Evolutionary conservation across 2,113 vertebrate genomes (phyloP), one percentile per base, ranked within the genome.

Genomic region (Engraulis encrasicolus): DNA sequence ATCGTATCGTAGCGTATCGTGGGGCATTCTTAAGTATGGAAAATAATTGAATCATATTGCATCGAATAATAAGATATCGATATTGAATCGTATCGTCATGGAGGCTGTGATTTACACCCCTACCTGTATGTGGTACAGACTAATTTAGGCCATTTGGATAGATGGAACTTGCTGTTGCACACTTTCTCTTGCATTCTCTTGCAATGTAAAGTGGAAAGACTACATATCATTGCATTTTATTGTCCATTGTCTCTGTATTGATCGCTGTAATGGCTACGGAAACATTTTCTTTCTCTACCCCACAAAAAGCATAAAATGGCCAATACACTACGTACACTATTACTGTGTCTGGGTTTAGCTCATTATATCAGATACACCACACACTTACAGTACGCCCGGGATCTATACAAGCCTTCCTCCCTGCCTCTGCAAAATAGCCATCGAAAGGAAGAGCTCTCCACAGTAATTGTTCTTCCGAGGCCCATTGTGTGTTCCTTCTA

Each of bases 111-210:
- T n/a, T n/a, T n/a, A n/a, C n/a, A n/a, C n/a, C n/a, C n/a, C n/a
- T n/a, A n/a, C n/a, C n/a, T n/a, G n/a, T n/a, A n/a, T n/a, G 34
- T 74, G 12, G 31, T 17, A 34, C 66, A 74, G 66, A 2, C 50
- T 74, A 74, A 74, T 74, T 14, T 74, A 74, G 66, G 66, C 66
- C 66, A 74, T 74, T 12, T 17, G 66, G 66, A 74, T 34, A 23
- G 58, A 61, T 61, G 66, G 27, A 58, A n/a, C 31, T 4, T 15
- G 31, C 15, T 74, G 31, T 36, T 31, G 14, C 27, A 11, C 23
- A n/a, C n/a, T n/a, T n/a, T 45, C 40, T 31, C 66, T 31, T 15
- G 27, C 31, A 74, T 14, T 2, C 15, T 17, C 31, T 34, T 27
- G 27, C 31, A 5, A 5, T 34, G 27, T 34, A 71, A 1, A 17